phyloP scores from a whole-genome alignment of 2,888 invertebrate species.

The Drosophila mimica region DNA sequence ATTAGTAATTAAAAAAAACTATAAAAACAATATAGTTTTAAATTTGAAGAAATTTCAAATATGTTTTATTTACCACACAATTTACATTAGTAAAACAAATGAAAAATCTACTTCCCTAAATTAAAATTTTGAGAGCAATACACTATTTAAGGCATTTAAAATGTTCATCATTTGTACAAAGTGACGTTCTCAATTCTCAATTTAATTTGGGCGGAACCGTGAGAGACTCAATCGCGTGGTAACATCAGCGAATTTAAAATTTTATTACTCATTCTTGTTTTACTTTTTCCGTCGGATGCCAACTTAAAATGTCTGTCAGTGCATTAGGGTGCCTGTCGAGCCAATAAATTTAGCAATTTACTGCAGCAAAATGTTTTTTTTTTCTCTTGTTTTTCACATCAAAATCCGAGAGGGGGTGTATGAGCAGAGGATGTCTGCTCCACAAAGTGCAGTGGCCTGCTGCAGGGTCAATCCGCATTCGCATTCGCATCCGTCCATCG shows the following conservation, averaged over 20 bases:
- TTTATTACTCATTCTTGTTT: constrained; percentile 70
- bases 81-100: not conserved
- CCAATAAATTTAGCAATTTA: constrained; percentile 67
- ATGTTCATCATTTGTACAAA: constrained; percentile 12
- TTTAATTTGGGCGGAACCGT: constrained; percentile 23
- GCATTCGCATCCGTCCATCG: constrained; percentile 23
- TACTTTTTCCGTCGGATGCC: constrained; percentile 17
- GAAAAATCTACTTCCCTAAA: not conserved
- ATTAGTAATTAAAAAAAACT: not conserved
- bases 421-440: constrained; percentile 8
- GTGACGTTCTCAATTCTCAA: constrained; percentile 12
- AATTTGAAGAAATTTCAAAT: not conserved
- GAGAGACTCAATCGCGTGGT: constrained; percentile 61
- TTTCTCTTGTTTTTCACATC: constrained; percentile 6
- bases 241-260: constrained; percentile 64
- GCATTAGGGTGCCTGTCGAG: constrained; percentile 59
- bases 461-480: constrained; percentile 54
- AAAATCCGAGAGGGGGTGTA: not conserved
- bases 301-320: constrained; percentile 52
- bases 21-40: not conserved
- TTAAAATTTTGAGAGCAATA: not conserved
- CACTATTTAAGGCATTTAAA: not conserved
- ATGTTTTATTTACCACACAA: not conserved
- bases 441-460: constrained; percentile 68
- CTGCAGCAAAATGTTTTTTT: constrained; percentile 33